phyloP scores from a whole-genome alignment of 2,113 vertebrate species.

The Ia io region DNA sequence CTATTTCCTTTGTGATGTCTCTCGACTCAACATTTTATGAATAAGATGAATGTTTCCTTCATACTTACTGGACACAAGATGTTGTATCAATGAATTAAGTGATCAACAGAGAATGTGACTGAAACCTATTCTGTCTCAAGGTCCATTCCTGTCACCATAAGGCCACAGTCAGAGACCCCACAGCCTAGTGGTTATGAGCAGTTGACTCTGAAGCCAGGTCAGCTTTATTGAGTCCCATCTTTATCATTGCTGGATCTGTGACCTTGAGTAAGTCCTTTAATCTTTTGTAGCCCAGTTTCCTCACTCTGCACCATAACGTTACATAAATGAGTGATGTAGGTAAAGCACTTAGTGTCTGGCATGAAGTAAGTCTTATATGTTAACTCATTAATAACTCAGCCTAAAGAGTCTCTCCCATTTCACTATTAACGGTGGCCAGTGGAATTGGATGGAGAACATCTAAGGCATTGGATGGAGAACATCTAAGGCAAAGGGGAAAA shows the following conservation, averaged over 20 bases:
- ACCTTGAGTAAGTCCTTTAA: background rate
- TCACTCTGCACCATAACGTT: background rate
- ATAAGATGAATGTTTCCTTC: background rate
- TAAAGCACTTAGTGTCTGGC: background rate
- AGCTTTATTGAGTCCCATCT: background rate
- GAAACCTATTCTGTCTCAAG: background rate
- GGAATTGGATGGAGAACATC: background rate
- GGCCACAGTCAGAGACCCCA: background rate
- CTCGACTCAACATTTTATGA: background rate
- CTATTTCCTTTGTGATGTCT: background rate
- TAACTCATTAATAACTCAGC: background rate
- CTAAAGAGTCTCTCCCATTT: background rate
- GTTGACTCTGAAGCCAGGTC: background rate
- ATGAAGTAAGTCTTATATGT: background rate
- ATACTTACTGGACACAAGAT: background rate
- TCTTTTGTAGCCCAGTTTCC: background rate
- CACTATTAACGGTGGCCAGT: background rate
- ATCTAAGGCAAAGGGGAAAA: background rate
- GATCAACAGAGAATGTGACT: background rate
- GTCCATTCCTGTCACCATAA: background rate
- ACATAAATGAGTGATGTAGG: background rate
- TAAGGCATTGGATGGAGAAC: background rate
- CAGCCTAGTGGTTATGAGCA: background rate
- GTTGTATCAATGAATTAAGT: background rate
- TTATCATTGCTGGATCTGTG: background rate